Evolutionary conservation across 2,888 invertebrate genomes (phyloP), one percentile per base, ranked within the genome.

Genomic region (Encarsia formosa): DNA sequence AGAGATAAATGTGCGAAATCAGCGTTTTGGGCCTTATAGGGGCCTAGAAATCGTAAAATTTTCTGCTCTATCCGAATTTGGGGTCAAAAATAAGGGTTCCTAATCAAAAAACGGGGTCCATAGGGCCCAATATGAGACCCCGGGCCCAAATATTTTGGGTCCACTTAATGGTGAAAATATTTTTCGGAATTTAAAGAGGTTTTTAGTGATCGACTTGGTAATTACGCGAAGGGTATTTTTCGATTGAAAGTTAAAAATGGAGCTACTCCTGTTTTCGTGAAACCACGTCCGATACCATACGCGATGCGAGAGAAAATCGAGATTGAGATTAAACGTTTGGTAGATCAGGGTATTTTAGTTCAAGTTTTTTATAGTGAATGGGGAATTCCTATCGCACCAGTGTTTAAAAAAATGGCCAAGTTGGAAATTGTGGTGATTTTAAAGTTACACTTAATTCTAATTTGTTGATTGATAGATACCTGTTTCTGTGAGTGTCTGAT

Each of bases 341-440:
- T 57, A 15, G 31, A 43, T 1, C 38, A 52, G 4, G 56, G 58
- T 19, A 56, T 63, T 11, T 40, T 63, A 18, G 45, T 48, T 4
- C 44, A 53, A 31, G 60, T 66, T 2, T 60, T 61, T 35, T 53
- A 44, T 31, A 61, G 60, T 11, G 56, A 66, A 15, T 65, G 67
- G 65, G 66, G 62, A 18, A 64, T 65, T 37, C 70, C 71, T 1
- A 62, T 73, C 4, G 70, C 71, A 3, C 65, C 68, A 2, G 62
- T 73, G 1, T 46, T 65, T 2, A 73, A 73, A 59, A 54, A 4
- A 37, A 37, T 16, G 4, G 4, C 3, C 9, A 37, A 18, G 18
- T 37, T 3, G 40, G 69, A 16, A 56, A 71, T n/a, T 71, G 71
- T 49, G 68, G 65, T 1, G 69, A 73, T 57, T 68, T 57, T 45